These are phyloP conservation scores for Brachionus sp. DNA, from an alignment of 1,140 invertebrate species.

Conservation along the genomic window DNA sequence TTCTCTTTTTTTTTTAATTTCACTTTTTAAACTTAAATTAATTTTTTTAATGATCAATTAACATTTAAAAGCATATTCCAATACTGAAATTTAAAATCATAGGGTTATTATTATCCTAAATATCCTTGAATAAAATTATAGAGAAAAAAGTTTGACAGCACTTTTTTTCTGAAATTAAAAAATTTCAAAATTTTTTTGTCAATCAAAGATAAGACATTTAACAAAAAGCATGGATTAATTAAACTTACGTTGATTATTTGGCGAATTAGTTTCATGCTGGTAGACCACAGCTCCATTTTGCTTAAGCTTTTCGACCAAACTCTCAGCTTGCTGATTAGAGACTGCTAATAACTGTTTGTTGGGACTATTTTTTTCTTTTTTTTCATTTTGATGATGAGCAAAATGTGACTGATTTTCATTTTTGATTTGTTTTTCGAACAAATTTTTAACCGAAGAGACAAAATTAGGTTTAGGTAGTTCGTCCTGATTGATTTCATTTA, in stretches of 20 bases:
- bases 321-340: not conserved
- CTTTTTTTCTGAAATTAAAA: no score
- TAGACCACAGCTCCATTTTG: constrained; percentile 31
- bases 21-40: no score
- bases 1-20: no score
- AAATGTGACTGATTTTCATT: not conserved
- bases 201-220: no score
- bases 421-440: constrained; percentile 43
- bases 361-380: not conserved
- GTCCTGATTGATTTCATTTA: constrained; percentile 44
- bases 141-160: no score
- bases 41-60: no score
- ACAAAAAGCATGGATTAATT: not conserved
- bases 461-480: constrained; percentile 41
- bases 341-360: constrained; percentile 14
- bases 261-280: not conserved
- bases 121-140: no score
- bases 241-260: not conserved
- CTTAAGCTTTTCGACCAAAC: not conserved
- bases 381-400: not conserved
- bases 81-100: no score
- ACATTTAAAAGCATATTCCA: no score
- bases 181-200: no score
- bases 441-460: constrained; percentile 38
- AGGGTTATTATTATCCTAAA: no score